Base-by-base conservation (phyloP, 1,140 invertebrate species). In the Lethrus apterus region DNA sequence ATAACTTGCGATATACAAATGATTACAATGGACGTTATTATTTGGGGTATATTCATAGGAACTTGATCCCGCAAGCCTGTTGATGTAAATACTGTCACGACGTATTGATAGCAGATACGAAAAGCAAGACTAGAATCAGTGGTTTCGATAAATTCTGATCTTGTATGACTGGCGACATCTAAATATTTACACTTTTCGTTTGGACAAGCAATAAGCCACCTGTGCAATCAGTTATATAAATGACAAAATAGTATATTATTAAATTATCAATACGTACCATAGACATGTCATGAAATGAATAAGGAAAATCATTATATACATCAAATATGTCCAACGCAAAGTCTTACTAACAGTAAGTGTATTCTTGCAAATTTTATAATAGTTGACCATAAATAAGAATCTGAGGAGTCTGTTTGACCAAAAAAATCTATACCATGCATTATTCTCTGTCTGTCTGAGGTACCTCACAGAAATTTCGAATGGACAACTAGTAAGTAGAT, bases 281-380 rank as follows among this genome's bases (percentile, higher is more conserved):
- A 48, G 9, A 11, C 18, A 33, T 3, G 38, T 15, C 19, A 24
- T 30, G 10, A 42, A 43, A 13, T 48, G 46, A 5, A 48, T 26
- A n/a, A 15, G 14, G 19, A 48, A n/a, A 17, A 9, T 23, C 11
- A 48, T 29, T 13, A 17, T 11, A 21, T 48, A 43, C 10, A 34
- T 10, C 3, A 48, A 15, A 19, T 14, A 48, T 7, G 40, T 43
- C 40, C 36, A 48, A 14, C 32, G 26, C n/a, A 48, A 41, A 10
- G 26, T 9, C 5, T 5, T 40, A 2, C 23, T 40, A 9, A 47
- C 45, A 14, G 32, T 40, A 2, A 47, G 19, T 5, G 40, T 47
- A 23, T 41, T 20, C 13, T 40, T 19, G n/a, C 30, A 21, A n/a
- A 11, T 41, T n/a, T 41, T 41, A 41, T 41, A 41, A 15, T 41